Conservation (phyloP, 2,888 invertebrate species). For the Temnothorax rugatulus region DNA sequence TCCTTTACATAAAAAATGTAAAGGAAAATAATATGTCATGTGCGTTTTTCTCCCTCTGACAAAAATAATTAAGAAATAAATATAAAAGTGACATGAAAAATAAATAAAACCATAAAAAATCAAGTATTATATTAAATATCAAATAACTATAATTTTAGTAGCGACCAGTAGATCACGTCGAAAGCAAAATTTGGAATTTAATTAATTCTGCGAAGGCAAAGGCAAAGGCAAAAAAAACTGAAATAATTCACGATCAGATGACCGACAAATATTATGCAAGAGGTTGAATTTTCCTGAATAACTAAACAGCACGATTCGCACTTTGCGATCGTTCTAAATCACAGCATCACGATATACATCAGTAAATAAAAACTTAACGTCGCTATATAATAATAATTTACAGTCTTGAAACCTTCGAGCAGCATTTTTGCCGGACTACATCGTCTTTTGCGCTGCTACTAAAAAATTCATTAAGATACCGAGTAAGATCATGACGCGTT, state of each 20-base stretch:
- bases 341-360: slow-evolving; percentile 2
- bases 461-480: slow-evolving; percentile 15
- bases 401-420: not conserved
- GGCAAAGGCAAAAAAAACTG: not conserved
- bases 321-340: not conserved
- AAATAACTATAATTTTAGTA: slow-evolving; percentile 3
- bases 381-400: not conserved
- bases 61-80: not conserved
- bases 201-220: slow-evolving; percentile 44
- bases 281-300: slow-evolving; percentile 36
- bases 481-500: not conserved
- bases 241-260: not conserved
- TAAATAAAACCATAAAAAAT: not conserved
- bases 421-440: not conserved
- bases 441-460: not conserved
- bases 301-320: not conserved
- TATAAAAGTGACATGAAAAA: not conserved
- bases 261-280: not conserved
- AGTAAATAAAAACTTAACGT: slow-evolving; percentile 2
- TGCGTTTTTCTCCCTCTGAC: not conserved
- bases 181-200: slow-evolving; percentile 55
- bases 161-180: slow-evolving; percentile 10
- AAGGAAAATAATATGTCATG: not conserved
- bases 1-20: not conserved
- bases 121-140: not conserved